phyloP scores from a whole-genome alignment of 2,797 vertebrate genomes.

The Lycodopsis pacificus region DNA sequence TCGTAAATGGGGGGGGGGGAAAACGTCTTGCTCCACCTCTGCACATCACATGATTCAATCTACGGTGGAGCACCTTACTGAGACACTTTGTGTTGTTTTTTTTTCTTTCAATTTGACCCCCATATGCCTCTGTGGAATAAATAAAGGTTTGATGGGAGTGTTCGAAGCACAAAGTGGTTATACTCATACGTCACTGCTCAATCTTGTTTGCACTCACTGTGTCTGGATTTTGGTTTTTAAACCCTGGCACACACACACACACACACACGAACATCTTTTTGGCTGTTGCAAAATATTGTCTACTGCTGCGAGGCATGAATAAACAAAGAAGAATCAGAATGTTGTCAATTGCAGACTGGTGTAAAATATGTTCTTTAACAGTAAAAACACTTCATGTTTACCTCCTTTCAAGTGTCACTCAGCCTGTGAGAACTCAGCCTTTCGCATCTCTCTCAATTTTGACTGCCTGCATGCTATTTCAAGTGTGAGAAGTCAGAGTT shows the following conservation, averaged over 20 bases:
- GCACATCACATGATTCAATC: not conserved
- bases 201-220: not conserved
- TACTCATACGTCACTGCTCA: not conserved
- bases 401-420: not conserved
- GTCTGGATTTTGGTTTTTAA: not conserved
- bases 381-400: constrained; percentile 6
- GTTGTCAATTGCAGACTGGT: not conserved
- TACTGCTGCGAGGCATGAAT: not conserved
- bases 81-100: too few species aligned
- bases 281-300: not conserved
- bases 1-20: not conserved
- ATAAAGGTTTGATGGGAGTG: not conserved
- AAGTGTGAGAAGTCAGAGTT: not conserved
- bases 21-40: not conserved
- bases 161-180: too few species aligned
- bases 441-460: not conserved
- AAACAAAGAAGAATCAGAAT: not conserved
- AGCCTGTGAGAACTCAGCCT: not conserved
- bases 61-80: too few species aligned
- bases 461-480: not conserved
- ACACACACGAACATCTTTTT: not conserved
- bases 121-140: not conserved
- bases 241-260: not conserved
- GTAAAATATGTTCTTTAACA: not conserved
- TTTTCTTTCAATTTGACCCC: not conserved